Evolutionary conservation across 2,797 vertebrate genomes (phyloP).

Genomic region (Tachyglossus aculeatus): DNA sequence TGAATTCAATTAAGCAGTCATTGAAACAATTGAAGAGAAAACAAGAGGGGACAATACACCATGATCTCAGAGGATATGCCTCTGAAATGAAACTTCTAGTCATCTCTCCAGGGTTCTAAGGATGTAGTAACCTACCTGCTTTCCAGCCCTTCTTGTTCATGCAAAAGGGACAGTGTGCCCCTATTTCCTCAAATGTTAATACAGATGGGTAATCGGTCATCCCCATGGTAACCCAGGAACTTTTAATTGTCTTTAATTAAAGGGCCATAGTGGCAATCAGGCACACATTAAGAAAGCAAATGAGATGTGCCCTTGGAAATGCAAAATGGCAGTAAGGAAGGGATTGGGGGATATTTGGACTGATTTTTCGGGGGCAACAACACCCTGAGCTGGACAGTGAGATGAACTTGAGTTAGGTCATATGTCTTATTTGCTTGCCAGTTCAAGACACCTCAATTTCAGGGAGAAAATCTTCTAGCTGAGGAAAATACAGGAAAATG

Average conservation of each 20-base stretch:
- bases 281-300: constrained; percentile 45
- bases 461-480: not conserved
- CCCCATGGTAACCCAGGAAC: constrained; percentile 59
- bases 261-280: constrained; percentile 53
- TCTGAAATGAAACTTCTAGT: no score
- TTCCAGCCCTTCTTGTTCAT: constrained; percentile 47
- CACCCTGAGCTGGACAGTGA: not conserved
- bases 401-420: not conserved
- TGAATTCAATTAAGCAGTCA: no score
- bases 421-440: not conserved
- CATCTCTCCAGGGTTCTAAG: no score
- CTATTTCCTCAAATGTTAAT: constrained; percentile 54
- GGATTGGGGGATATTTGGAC: not conserved
- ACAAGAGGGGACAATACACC: no score
- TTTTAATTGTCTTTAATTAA: constrained; percentile 69
- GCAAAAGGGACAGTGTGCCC: constrained; percentile 37
- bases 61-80: no score
- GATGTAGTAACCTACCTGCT: constrained; percentile 41
- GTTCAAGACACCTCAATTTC: not conserved
- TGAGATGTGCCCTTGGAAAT: constrained; percentile 30
- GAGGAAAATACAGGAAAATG: not conserved
- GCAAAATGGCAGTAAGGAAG: constrained; percentile 30
- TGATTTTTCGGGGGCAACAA: not conserved
- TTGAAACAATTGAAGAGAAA: no score
- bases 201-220: constrained; percentile 59